Conservation (phyloP, 2,113 vertebrate species). For the Scomber japonicus region DNA sequence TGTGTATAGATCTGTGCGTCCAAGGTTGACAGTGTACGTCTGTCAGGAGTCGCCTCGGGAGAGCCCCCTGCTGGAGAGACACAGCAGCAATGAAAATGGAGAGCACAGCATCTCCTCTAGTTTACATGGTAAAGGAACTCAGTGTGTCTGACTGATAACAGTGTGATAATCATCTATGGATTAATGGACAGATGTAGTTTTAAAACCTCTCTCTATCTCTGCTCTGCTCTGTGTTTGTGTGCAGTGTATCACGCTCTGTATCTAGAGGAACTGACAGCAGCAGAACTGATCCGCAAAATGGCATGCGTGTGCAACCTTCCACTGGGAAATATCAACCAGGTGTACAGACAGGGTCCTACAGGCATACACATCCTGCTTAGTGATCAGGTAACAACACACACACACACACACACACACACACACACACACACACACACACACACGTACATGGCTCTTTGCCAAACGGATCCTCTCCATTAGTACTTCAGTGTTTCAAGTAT, state of each 20-base stretch:
- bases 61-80: slow-evolving; percentile 86
- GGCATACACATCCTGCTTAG: slow-evolving; percentile 95
- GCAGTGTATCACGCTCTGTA: slow-evolving; percentile 96
- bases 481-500: neutral
- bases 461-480: neutral
- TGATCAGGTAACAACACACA: slow-evolving; percentile 87
- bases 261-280: slow-evolving; percentile 94
- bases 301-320: slow-evolving; percentile 92
- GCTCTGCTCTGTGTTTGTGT: neutral
- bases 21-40: slow-evolving; percentile 92
- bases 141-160: neutral
- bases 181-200: neutral
- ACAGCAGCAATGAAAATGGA: slow-evolving; percentile 81
- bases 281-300: slow-evolving; percentile 93
- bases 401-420: slow-evolving; percentile 25
- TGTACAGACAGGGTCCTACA: slow-evolving; percentile 96
- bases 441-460: neutral
- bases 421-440: neutral
- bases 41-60: slow-evolving; percentile 87
- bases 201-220: neutral
- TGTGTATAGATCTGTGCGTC: slow-evolving; percentile 89
- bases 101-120: slow-evolving; percentile 85
- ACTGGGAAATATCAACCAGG: slow-evolving; percentile 92
- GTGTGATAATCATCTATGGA: too few relatives aligned
- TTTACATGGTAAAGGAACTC: slow-evolving; percentile 85